A percentile compares a stretch with the other conserved stretches of the same genome.
Evolutionary conservation across 2,888 invertebrate species (phyloP).

Genomic region (Noctua comes): DNA sequence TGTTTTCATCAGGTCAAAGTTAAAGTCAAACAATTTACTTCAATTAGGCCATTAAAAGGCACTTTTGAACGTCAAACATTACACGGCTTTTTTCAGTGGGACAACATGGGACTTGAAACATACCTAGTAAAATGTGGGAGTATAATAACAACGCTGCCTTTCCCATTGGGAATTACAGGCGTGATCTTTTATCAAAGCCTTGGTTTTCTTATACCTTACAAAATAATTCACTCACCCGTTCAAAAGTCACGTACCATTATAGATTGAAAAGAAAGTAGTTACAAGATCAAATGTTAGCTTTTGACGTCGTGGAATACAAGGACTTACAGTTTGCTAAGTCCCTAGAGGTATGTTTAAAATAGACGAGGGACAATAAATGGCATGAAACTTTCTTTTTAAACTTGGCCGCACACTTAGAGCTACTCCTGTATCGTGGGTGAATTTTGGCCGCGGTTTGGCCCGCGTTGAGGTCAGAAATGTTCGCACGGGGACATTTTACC

Average conservation of each 20-base stretch:
- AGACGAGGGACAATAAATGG: background rate
- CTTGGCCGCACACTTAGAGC: background rate
- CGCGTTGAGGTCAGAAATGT: no score
- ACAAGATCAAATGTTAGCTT: constrained; percentile 23
- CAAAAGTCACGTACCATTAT: background rate
- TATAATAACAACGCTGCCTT: background rate
- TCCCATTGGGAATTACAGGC: background rate
- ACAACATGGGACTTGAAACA: background rate
- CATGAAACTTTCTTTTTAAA: background rate
- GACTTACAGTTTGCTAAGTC: background rate
- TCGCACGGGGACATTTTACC: no score
- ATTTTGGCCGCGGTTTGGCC: no score
- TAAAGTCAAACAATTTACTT: background rate
- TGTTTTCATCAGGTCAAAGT: background rate
- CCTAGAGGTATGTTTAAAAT: no score
- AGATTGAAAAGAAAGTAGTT: constrained; percentile 14
- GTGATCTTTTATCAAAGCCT: background rate
- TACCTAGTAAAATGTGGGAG: background rate
- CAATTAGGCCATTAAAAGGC: background rate
- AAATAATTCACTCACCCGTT: background rate
- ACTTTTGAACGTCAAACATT: background rate
- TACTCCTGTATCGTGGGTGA: background rate
- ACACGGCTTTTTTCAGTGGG: background rate
- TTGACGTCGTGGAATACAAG: background rate
- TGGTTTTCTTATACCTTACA: background rate